Evolutionary conservation across 2,888 invertebrate genomes (phyloP).

Genomic region (Andrena minutula): DNA sequence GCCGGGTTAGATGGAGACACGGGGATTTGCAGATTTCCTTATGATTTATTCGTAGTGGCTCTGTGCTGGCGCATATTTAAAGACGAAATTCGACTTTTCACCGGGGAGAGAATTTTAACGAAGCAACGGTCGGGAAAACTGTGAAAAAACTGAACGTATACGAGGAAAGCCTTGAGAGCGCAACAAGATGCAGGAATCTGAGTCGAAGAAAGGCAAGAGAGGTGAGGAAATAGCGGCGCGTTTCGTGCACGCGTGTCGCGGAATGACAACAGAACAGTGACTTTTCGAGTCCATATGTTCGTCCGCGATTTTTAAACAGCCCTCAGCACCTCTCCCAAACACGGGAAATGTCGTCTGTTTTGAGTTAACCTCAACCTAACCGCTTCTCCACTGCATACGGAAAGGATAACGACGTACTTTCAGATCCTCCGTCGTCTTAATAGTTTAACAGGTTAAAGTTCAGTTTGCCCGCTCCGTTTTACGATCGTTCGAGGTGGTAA

Average conservation of each 20-base stretch:
- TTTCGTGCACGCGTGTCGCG: neutral
- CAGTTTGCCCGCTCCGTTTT: neutral
- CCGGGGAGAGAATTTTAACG: conserved; percentile 16
- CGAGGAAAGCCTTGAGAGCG: conserved; percentile 84
- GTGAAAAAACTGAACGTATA: conserved; percentile 85
- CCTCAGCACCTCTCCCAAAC: neutral
- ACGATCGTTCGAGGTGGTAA: neutral
- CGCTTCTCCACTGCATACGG: conserved; percentile 53
- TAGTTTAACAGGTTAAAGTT: neutral
- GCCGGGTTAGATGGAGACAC: conserved; percentile 45
- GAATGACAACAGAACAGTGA: conserved; percentile 5
- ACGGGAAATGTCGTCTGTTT: conserved; percentile 70
- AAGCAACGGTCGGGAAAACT: conserved; percentile 5
- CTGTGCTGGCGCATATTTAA: conserved; percentile 12
- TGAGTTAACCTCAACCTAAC: conserved; percentile 66
- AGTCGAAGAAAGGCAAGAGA: conserved; percentile 91
- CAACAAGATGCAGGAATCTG: conserved; percentile 79
- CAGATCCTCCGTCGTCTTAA: neutral
- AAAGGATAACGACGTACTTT: conserved; percentile 29
- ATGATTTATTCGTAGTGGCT: conserved; percentile 43
- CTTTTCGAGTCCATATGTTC: neutral
- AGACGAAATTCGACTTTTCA: conserved; percentile 5
- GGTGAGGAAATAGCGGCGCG: conserved; percentile 72
- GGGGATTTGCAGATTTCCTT: conserved; percentile 28
- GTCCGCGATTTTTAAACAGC: neutral